Conservation (phyloP, 2,888 invertebrate genomes). For the Portevinia maculata region DNA sequence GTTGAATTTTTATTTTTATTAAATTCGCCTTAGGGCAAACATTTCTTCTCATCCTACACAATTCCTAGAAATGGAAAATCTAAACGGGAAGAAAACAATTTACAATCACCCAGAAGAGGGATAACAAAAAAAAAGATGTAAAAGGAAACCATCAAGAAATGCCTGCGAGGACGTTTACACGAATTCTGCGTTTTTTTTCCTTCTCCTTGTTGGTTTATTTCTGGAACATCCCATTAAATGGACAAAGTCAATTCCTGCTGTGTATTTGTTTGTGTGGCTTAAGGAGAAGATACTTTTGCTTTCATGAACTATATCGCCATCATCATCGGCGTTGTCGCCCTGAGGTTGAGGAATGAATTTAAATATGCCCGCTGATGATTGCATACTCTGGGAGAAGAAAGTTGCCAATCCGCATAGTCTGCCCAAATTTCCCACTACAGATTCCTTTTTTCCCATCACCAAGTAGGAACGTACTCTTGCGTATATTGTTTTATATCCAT, state of each 20-base stretch:
- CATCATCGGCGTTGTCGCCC: slow-evolving; percentile 38
- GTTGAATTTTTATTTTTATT: slow-evolving; percentile 47
- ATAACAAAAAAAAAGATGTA: slow-evolving; percentile 12
- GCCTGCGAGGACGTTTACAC: slow-evolving; percentile 65
- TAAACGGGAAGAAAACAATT: slow-evolving; percentile 72
- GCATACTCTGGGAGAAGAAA: slow-evolving; percentile 16
- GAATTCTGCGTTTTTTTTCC: slow-evolving; percentile 36
- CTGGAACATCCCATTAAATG: slow-evolving; percentile 53
- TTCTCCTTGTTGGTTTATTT: slow-evolving; percentile 15
- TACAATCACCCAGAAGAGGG: slow-evolving; percentile 58
- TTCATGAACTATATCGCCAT: slow-evolving; percentile 44
- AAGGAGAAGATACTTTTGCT: slow-evolving; percentile 20
- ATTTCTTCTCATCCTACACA: background rate
- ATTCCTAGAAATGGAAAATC: slow-evolving; percentile 39
- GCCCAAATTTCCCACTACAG: slow-evolving; percentile 36
- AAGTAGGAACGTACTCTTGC: slow-evolving; percentile 3
- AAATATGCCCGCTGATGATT: slow-evolving; percentile 68
- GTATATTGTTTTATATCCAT: background rate
- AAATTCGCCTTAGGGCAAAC: slow-evolving; percentile 54
- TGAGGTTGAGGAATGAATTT: slow-evolving; percentile 63
- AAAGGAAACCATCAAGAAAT: slow-evolving; percentile 62
- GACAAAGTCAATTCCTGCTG: slow-evolving; percentile 63
- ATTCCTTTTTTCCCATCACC: slow-evolving; percentile 43
- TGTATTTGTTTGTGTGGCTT: slow-evolving; percentile 1
- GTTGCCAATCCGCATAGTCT: background rate